These are phyloP conservation scores for Stictonetta naevosa DNA, from an alignment of 2,113 vertebrate genomes.

Conservation along the genomic window DNA sequence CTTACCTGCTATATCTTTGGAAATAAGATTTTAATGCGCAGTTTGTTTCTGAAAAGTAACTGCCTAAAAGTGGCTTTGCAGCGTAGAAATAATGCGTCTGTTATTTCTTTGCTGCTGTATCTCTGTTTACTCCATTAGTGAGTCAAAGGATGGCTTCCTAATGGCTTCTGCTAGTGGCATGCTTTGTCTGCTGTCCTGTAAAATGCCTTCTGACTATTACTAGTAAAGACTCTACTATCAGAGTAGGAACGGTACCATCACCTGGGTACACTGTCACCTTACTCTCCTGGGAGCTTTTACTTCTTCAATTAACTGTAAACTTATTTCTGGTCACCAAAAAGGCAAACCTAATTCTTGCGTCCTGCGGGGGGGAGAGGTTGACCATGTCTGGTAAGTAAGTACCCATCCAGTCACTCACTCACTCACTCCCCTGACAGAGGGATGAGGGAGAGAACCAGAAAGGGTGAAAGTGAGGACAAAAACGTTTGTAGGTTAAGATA, in stretches of 20 bases:
- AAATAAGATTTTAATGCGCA: background rate
- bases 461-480: background rate
- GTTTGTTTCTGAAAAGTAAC: background rate
- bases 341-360: background rate
- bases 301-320: background rate
- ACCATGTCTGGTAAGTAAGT: background rate
- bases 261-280: background rate
- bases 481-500: background rate
- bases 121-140: background rate
- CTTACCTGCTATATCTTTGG: background rate
- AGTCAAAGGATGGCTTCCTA: background rate
- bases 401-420: accelerated
- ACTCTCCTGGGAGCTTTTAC: background rate
- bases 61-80: background rate
- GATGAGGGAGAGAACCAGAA: background rate
- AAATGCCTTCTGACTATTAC: background rate
- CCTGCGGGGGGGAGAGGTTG: background rate
- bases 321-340: background rate
- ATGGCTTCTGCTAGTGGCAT: background rate
- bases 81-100: background rate
- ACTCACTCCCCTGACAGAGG: background rate
- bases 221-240: background rate
- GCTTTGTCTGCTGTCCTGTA: background rate
- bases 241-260: background rate
- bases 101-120: background rate